These are phyloP conservation scores for Sarotherodon lohbergeri DNA, from an alignment of 2,113 vertebrate species.

Conservation along the genomic window DNA sequence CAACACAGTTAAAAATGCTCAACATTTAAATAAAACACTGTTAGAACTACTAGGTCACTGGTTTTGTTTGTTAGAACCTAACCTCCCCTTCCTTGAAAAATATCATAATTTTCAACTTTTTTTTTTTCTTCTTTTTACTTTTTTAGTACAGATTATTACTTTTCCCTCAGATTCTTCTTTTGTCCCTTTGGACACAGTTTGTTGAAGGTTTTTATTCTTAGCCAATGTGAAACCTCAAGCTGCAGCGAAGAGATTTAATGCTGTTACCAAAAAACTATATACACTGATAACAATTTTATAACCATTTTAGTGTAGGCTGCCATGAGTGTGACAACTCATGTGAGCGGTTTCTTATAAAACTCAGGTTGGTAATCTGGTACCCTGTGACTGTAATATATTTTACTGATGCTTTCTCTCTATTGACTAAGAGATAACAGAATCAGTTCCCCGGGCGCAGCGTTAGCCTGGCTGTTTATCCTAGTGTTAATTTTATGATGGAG, in stretches of 20 bases:
- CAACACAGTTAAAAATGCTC: background rate
- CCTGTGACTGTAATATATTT: background rate
- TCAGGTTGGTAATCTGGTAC: background rate
- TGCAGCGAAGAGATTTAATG: background rate
- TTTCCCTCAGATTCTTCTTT: background rate
- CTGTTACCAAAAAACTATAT: background rate
- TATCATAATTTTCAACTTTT: background rate
- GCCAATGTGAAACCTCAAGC: background rate
- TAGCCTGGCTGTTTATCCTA: background rate
- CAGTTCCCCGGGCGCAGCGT: background rate
- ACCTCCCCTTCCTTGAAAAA: background rate
- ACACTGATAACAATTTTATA: background rate
- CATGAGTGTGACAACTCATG: background rate
- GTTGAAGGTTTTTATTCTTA: background rate
- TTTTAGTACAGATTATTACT: background rate
- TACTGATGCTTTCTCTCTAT: background rate
- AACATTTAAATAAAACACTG: background rate
- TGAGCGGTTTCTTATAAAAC: background rate
- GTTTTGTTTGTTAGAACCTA: background rate
- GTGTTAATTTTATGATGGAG: background rate
- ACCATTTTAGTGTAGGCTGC: background rate
- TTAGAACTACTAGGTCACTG: background rate
- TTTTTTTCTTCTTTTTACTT: background rate
- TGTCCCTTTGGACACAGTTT: fast-evolving
- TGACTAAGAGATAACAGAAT: background rate